Base-by-base conservation (phyloP, 2,888 invertebrate genomes). In the Pheosia gnoma region DNA sequence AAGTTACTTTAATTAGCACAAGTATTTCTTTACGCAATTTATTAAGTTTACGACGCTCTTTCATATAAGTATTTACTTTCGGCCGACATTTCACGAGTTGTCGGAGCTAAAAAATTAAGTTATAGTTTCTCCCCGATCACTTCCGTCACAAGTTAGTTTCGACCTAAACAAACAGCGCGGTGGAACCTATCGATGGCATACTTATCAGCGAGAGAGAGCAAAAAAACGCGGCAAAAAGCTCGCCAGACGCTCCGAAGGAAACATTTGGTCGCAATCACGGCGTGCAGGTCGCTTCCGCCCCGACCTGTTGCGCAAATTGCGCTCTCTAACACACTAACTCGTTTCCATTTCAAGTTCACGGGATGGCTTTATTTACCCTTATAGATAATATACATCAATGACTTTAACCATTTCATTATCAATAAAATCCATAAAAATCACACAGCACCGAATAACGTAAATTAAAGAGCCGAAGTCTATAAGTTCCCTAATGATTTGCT, bases 261-360 rank as follows among this genome's bases (percentile, higher is more conserved):
- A 93, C 93, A 93, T 92, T 93, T 92, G 93, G 93, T 93, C 88
- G 91, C 92, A 91, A 92, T 93, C 90, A 90, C 84, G 81, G 79
- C 86, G 84, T 89, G 91, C 93, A 93, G 91, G 91, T 92, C 93
- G 89, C 89, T 93, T 93, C 93, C 93, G 93, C 89, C 91, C 91
- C 92, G 92, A 93, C 93, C 92, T 93, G 92, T 93, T 93, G 92
- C 92, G 89, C 92, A 92, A 92, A 91, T 87, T 84, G 83, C 82
- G 81, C 73, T 75, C 73, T 71, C 75, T 69, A 68, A 67, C 68
- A 62, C 55, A 63, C 65, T 60, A 63, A 57, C 65, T 63, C 69
- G 57, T 61, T 67, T 63, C 53, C 51, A 62, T 59, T 60, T 53
- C 59, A 59, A 65, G 38, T 58, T 53, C 53, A 58, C 25, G 10